Base-by-base conservation (phyloP, 2,797 vertebrate genomes). In the Lophius americanus region DNA sequence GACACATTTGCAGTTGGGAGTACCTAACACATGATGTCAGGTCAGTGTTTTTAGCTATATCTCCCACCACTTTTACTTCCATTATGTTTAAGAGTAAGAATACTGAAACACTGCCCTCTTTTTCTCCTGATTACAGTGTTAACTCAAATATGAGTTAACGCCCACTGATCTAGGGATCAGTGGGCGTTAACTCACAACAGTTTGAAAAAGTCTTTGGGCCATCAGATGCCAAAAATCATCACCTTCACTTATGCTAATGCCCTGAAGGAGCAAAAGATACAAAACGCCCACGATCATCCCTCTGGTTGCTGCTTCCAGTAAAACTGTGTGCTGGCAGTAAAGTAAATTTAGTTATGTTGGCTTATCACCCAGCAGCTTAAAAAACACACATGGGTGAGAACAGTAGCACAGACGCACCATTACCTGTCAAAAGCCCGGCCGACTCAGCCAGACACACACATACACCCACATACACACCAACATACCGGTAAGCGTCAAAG, bases 301-400 rank as follows among this genome's bases (percentile, higher is more conserved):
- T 68, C 70, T 47, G 58, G 14, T 72, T 77, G 69, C 39, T 2
- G 59, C 57, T 61, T 51, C 78, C 70, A 68, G 79, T 89, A 82
- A 83, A 89, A 85, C 79, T 61, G 60, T 60, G 53, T 9, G 57
- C 72, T 77, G 69, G 77, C 51, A 59, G 82, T 88, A 78, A 86
- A 89, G 74, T 75, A 82, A 86, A 85, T 89, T 87, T 88, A 91
- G 76, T 83, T 77, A 63, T 55, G 70, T 82, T 88, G 85, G 87
- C 82, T 64, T 66, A 33, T 78, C 73, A 81, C 67, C 70, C 67
- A 59, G 68, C 73, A 61, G 73, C 70, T 78, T 79, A 76, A 72
- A 73, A 86, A 75, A 74, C 48, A 54, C 54, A 75, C 60, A 78
- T 66, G 67, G 2, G 0, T 3, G 9, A 66, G 63, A 60, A 49